Conservation (phyloP, 2,888 invertebrate genomes). For the Lepidochrysops patricia region DNA sequence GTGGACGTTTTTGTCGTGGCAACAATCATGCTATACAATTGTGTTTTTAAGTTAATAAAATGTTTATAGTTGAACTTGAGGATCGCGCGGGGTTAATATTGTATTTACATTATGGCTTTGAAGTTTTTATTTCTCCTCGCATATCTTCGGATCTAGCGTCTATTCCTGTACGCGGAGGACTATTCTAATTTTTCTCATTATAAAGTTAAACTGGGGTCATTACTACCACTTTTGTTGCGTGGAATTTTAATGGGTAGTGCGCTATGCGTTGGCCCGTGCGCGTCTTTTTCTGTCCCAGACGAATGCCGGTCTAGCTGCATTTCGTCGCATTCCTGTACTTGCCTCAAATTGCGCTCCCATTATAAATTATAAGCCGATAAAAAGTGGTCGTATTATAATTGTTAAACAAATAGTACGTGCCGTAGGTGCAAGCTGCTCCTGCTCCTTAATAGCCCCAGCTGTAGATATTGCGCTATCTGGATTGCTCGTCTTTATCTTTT, state of each 20-base stretch:
- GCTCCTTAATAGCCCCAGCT: background rate
- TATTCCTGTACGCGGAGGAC: slow-evolving; percentile 16
- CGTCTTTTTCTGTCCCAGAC: slow-evolving; percentile 35
- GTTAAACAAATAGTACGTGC: slow-evolving; percentile 26
- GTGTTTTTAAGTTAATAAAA: background rate
- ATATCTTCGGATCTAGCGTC: slow-evolving; percentile 5
- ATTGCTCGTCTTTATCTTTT: background rate
- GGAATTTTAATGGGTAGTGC: slow-evolving; percentile 60
- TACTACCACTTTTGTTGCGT: slow-evolving; percentile 40
- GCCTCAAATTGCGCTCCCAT: slow-evolving; percentile 25
- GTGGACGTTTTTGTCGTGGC: background rate
- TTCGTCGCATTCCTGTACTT: slow-evolving; percentile 35
- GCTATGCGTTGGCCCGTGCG: slow-evolving; percentile 37
- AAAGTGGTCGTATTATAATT: slow-evolving; percentile 23
- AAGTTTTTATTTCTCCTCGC: background rate
- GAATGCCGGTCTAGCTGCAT: slow-evolving; percentile 28
- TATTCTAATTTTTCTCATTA: slow-evolving; percentile 18
- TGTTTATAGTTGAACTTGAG: background rate
- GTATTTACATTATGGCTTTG: background rate
- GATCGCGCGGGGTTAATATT: background rate
- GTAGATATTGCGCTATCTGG: background rate
- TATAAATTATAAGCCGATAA: slow-evolving; percentile 26
- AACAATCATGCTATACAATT: background rate
- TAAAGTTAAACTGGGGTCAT: slow-evolving; percentile 17
- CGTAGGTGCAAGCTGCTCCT: slow-evolving; percentile 6